phyloP scores from a whole-genome alignment of 2,888 invertebrate species.

The Caenorhabditis virilis region DNA sequence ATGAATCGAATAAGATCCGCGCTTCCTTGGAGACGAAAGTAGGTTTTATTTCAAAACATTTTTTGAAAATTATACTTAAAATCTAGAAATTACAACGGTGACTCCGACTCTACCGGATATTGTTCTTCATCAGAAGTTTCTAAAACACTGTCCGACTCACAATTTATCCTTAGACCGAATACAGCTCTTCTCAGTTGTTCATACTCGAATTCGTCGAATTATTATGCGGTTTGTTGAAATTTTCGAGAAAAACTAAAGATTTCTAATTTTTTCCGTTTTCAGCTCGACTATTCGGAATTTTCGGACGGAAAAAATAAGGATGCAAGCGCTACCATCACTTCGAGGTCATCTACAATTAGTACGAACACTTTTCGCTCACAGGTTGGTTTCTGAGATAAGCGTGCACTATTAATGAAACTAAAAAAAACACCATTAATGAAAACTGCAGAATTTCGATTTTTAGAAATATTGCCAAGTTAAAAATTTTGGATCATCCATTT shows the following conservation, averaged over 20 bases:
- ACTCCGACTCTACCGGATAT: slow-evolving; percentile 48
- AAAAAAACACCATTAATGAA: no score
- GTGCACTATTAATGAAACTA: no score
- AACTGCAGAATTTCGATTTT: no score
- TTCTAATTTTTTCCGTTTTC: not conserved
- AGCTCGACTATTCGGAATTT: slow-evolving; percentile 17
- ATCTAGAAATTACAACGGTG: slow-evolving; percentile 33
- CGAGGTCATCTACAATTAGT: slow-evolving; percentile 25
- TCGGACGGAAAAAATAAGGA: slow-evolving; percentile 8
- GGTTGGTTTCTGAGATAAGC: no score
- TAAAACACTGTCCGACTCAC: slow-evolving; percentile 39
- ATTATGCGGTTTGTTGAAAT: not conserved
- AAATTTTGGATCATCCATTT: no score
- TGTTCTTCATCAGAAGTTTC: slow-evolving; percentile 37
- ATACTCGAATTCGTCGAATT: not conserved
- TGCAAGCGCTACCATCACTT: slow-evolving; percentile 20
- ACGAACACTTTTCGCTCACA: slow-evolving; percentile 19
- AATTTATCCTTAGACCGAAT: slow-evolving; percentile 45
- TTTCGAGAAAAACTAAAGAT: not conserved
- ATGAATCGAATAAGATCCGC: not conserved
- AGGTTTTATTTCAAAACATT: not conserved
- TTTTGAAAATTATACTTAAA: not conserved
- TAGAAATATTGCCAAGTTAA: no score
- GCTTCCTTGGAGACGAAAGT: slow-evolving; percentile 19
- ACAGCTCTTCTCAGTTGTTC: not conserved